A percentile compares a stretch with the other conserved stretches of the same genome.
Evolutionary conservation across 35 echinoderm and acorn worm species (phyloP).

Genomic region (Heliocidaris tuberculata): DNA sequence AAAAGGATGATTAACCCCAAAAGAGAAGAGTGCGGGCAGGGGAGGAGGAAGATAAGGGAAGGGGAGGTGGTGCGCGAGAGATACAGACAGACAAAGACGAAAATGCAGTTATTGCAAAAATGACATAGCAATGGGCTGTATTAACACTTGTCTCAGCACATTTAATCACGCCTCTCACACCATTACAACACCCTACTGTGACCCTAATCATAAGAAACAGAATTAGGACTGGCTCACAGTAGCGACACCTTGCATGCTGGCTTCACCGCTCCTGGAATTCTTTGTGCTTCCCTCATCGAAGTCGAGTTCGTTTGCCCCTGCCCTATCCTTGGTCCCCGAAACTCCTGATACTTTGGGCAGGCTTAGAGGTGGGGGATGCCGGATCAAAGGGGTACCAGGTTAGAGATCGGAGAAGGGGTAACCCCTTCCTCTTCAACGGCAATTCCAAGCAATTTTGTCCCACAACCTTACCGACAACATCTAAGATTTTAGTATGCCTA

Average conservation of each 20-base stretch:
- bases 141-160: constrained; percentile 16
- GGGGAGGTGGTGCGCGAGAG: background rate
- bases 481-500: too few relatives aligned
- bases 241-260: background rate
- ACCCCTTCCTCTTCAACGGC: background rate
- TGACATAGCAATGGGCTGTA: background rate
- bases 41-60: background rate
- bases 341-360: background rate
- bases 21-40: background rate
- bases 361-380: background rate
- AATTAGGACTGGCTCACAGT: background rate
- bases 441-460: too few relatives aligned
- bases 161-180: background rate
- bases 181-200: background rate
- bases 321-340: background rate
- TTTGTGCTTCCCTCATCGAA: background rate
- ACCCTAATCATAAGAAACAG: constrained; percentile 9
- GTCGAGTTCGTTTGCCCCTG: constrained; percentile 14
- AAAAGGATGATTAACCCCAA: background rate
- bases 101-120: background rate
- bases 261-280: background rate
- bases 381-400: background rate
- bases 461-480: too few relatives aligned
- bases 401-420: background rate
- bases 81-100: background rate